A percentile compares a stretch with the other conserved stretches of the same genome.
Evolutionary conservation across 2,888 invertebrate species (phyloP).

Genomic region (Mycogona germanica): DNA sequence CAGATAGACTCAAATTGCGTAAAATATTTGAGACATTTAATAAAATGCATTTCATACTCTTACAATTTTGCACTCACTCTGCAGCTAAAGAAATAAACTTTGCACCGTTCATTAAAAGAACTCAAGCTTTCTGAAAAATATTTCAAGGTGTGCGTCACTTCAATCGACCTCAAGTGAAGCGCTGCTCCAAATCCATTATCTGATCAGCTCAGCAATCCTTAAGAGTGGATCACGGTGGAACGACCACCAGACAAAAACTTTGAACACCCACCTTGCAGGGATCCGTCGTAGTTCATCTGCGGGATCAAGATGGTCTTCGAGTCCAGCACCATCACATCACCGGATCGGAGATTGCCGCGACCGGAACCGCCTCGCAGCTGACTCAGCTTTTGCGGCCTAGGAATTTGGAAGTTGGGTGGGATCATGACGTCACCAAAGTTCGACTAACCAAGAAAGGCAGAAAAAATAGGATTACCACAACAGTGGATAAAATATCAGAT

Average conservation of each 20-base stretch:
- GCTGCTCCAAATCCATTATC: too few relatives aligned
- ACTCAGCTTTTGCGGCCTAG: slow-evolving; percentile 16
- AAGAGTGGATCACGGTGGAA: background rate
- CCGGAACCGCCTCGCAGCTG: slow-evolving; percentile 11
- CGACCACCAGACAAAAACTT: background rate
- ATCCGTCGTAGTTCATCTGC: slow-evolving; percentile 20
- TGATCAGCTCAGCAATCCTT: background rate
- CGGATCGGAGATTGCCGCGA: slow-evolving; percentile 14
- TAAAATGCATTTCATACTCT: too few relatives aligned
- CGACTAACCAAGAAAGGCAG: slow-evolving; percentile 21
- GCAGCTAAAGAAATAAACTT: too few relatives aligned
- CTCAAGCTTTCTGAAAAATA: too few relatives aligned
- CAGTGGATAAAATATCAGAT: too few relatives aligned
- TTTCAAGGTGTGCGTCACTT: too few relatives aligned
- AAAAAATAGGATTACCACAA: slow-evolving; percentile 3
- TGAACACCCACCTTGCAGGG: slow-evolving; percentile 15
- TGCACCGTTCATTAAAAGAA: too few relatives aligned
- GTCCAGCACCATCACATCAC: slow-evolving; percentile 17
- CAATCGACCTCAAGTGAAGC: too few relatives aligned
- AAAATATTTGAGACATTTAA: too few relatives aligned
- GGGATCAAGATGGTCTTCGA: slow-evolving; percentile 18
- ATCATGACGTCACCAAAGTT: slow-evolving; percentile 25
- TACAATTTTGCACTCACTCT: too few relatives aligned
- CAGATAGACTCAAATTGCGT: too few relatives aligned
- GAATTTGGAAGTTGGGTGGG: slow-evolving; percentile 23